Base-by-base conservation (phyloP, 2,888 invertebrate species). In the Syritta pipiens region DNA sequence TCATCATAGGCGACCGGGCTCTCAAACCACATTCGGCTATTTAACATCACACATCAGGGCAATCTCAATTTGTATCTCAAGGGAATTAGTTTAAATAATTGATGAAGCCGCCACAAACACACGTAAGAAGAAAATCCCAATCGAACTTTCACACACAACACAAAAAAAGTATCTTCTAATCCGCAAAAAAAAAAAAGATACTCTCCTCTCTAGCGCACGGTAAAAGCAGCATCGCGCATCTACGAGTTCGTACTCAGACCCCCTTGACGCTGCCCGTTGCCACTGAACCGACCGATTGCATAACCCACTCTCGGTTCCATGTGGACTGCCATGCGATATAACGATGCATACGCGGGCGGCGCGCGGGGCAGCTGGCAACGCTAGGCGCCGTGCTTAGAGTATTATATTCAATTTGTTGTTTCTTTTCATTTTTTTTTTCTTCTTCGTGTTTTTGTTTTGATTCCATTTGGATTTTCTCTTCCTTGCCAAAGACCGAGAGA, bases 391-490 rank as follows among this genome's bases (percentile, higher is more conserved):
- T 67, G 65, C 72, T 76, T 71, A 71, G 71, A 59, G 51, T 63
- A 49, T 51, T 48, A 17, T 65, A 65, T 42, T 53, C 37, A 42
- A 57, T 62, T 68, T 67, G 9, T 20, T 12, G 20, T 14, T 24
- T 68, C 51, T 22, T 53, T 22, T 12, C 20, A 19, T 20, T 17
- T 76, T 69, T 69, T 63, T 76, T 44, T 65, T 19, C 49, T 77
- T 72, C 72, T 72, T 71, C 65, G 77, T n/a, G 72, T 72, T 79
- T 79, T 79, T 79, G 67, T 79, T 79, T 79, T 79, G 79, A 79
- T 79, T 79, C 74, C 74, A 62, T 40, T 68, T 62, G 53, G 60
- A 68, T 74, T 74, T 79, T 57, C 67, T 62, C 68, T 55, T 65
- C 6, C 57, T 55, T 30, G 53, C 68, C 68, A 76, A 55, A 63